Base-by-base conservation (phyloP, 2,888 invertebrate genomes). In the Drosophila prolongata region DNA sequence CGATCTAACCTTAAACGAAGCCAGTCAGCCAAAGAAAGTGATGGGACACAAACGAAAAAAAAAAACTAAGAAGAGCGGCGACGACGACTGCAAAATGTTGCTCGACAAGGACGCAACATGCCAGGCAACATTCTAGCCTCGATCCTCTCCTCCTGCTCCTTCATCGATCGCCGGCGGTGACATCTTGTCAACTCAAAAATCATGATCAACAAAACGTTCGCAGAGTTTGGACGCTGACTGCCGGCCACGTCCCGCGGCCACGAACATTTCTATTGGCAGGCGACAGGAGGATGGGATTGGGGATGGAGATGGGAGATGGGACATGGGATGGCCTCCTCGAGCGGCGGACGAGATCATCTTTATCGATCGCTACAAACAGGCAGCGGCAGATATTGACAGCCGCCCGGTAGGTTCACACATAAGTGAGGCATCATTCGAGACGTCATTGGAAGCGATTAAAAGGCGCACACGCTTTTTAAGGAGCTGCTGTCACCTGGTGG, bases 101-200 rank as follows among this genome's bases (percentile, higher is more conserved):
- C 84, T 84, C 76, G 87, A 85, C 85, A 85, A 85, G 85, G 79
- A 89, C 79, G 79, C 81, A 79, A 85, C 85, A 88, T 86, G 87
- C 77, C 74, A 68, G 75, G 73, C 72, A 76, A 86, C 81, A 87
- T 81, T 87, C 85, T 77, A 80, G 77, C 62, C 69, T 49, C 72
- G 68, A 74, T 64, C 54, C 34, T 27, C 37, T n/a, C 35, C 34
- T 40, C 27, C 58, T 70, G 57, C 56, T 14, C 13, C 27, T 35
- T 55, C 40, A 19, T 9, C 55, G 74, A 86, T 77, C 77, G 84
- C 87, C 81, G 89, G 66, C 82, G 81, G 76, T 86, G 85, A 86
- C 85, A 86, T 89, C 89, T 86, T 86, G 85, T 86, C 89, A 86
- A 79, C 82, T 88, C 89, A 81, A 87, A 84, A 89, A 86, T 89